Conservation (phyloP, 2,113 vertebrate genomes). For the Zapus hudsonius region DNA sequence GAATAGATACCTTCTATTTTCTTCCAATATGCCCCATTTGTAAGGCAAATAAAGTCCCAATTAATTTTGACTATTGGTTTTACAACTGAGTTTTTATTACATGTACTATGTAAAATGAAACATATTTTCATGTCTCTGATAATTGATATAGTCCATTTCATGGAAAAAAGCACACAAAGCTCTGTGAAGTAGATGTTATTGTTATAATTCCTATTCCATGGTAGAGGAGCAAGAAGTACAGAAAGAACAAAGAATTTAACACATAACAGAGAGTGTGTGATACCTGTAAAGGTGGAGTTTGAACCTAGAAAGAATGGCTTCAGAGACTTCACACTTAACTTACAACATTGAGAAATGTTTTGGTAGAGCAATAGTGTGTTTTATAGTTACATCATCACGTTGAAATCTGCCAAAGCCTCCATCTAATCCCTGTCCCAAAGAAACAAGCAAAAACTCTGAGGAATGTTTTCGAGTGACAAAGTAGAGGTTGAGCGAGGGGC, state of each 20-base stretch:
- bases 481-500: background rate
- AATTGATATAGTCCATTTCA: background rate
- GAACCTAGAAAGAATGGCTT: background rate
- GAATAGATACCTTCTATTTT: constrained; percentile 10
- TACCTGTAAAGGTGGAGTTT: background rate
- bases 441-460: background rate
- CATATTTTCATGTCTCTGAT: constrained; percentile 28
- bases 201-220: constrained; percentile 15
- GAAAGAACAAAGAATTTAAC: background rate
- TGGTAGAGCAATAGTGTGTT: background rate
- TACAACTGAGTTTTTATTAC: constrained; percentile 30
- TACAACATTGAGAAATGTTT: background rate
- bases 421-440: background rate
- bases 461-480: background rate
- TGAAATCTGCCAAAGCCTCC: background rate
- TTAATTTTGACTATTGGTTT: constrained; percentile 61
- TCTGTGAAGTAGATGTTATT: background rate
- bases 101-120: constrained; percentile 26
- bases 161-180: constrained; percentile 43
- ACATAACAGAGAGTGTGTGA: background rate
- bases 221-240: constrained; percentile 2
- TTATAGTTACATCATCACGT: background rate
- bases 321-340: background rate
- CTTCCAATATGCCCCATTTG: background rate
- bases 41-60: constrained; percentile 32